A percentile compares a stretch with the other conserved stretches of the same genome.
These are phyloP conservation scores for Drepana arcuata DNA, from an alignment of 1,140 invertebrate genomes.

Conservation along the genomic window DNA sequence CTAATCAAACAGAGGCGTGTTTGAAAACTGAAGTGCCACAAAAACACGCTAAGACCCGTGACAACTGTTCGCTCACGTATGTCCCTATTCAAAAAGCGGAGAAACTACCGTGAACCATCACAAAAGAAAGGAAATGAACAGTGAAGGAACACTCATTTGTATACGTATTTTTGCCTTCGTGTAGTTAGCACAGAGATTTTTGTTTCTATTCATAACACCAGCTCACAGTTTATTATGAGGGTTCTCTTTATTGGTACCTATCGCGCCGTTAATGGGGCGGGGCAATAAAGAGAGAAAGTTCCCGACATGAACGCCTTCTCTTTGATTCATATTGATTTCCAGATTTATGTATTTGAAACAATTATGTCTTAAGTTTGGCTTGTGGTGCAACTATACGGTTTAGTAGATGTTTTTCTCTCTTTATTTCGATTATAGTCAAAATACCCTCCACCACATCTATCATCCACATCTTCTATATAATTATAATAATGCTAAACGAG, in stretches of 20 bases:
- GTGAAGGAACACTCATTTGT: conserved; percentile 57
- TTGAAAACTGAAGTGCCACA: conserved; percentile 25
- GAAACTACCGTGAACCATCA: conserved; percentile 42
- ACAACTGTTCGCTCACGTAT: conserved; percentile 50
- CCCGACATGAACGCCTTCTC: no score
- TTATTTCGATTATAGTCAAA: no score
- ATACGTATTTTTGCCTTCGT: conserved; percentile 40
- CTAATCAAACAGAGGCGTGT: conserved; percentile 3
- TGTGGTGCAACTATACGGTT: no score
- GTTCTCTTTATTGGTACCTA: conserved; percentile 4
- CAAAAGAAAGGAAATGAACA: conserved; percentile 56
- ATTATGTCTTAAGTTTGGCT: no score
- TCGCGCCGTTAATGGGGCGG: conserved; percentile 6
- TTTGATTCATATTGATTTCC: no score
- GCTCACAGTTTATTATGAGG: conserved; percentile 8
- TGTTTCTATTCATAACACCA: conserved; percentile 32
- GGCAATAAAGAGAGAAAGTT: conserved; percentile 8
- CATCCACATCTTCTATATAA: no score
- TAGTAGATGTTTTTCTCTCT: no score
- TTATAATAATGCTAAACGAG: no score
- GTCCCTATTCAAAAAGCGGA: conserved; percentile 36
- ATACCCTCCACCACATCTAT: no score
- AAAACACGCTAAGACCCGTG: conserved; percentile 40
- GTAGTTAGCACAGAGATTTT: conserved; percentile 25
- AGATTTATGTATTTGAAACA: no score